These are phyloP conservation scores for Omphaloscelis lunosa DNA, from an alignment of 2,888 invertebrate species.

Conservation along the genomic window DNA sequence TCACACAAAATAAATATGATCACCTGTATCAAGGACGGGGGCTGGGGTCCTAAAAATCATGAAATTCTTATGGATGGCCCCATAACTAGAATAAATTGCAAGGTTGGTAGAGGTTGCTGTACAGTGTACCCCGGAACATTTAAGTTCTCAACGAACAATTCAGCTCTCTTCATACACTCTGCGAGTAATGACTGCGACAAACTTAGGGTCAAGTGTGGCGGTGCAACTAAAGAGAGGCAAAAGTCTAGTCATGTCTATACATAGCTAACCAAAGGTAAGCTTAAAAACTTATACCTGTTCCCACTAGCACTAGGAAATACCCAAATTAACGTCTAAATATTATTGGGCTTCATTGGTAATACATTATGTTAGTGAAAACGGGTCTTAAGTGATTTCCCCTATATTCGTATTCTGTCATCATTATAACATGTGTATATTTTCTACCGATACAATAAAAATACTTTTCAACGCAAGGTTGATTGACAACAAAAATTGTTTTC, in stretches of 20 bases:
- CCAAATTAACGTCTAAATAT: background rate
- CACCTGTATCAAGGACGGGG: background rate
- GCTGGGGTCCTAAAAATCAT: background rate
- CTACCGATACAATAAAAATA: background rate
- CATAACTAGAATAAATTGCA: no score
- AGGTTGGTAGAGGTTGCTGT: background rate
- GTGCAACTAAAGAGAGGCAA: background rate
- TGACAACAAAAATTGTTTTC: background rate
- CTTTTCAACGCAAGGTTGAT: background rate
- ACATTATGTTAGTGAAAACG: background rate
- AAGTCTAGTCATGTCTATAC: no score
- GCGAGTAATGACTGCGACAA: conserved; percentile 20
- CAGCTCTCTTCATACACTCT: conserved; percentile 8
- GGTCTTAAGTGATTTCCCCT: background rate
- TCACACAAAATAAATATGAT: background rate
- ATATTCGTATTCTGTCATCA: background rate
- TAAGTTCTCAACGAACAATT: conserved; percentile 37
- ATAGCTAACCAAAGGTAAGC: background rate
- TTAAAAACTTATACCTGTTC: background rate
- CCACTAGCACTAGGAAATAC: background rate
- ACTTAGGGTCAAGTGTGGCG: conserved; percentile 9
- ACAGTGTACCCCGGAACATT: conserved; percentile 12
- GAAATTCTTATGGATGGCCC: background rate
- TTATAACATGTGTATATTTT: background rate
- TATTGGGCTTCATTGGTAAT: background rate